phyloP scores from a whole-genome alignment of 2,797 vertebrate species.

The Anableps anableps region DNA sequence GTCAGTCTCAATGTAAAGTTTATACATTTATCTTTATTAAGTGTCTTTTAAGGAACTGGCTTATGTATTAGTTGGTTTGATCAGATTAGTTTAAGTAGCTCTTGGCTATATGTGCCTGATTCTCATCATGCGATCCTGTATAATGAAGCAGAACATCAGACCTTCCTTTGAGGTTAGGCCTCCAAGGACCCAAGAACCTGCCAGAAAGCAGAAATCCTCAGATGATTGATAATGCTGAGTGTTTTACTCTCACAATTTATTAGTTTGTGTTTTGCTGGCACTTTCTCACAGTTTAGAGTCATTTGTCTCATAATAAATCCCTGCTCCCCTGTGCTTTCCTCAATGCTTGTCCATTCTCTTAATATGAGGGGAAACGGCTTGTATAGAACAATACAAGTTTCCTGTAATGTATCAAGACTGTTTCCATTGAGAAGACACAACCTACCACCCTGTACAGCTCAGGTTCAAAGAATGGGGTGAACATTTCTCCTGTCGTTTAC shows the following conservation, averaged over 20 bases:
- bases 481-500: slow-evolving; percentile 39
- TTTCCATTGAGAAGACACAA: slow-evolving; percentile 63
- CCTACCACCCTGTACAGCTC: slow-evolving; percentile 36
- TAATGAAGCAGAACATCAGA: slow-evolving; percentile 32
- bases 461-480: slow-evolving; percentile 39
- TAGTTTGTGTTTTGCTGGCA: slow-evolving; percentile 57
- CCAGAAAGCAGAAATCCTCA: slow-evolving; percentile 36
- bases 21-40: slow-evolving; percentile 38
- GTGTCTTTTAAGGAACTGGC: slow-evolving; percentile 46
- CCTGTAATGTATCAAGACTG: slow-evolving; percentile 68
- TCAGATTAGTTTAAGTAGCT: slow-evolving; percentile 71
- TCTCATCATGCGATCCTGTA: slow-evolving; percentile 41
- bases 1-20: neutral
- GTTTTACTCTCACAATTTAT: slow-evolving; percentile 67
- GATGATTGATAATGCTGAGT: slow-evolving; percentile 58
- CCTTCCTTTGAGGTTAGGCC: slow-evolving; percentile 60
- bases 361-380: slow-evolving; percentile 74
- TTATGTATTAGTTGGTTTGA: slow-evolving; percentile 47
- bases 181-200: slow-evolving; percentile 62
- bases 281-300: slow-evolving; percentile 65
- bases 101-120: slow-evolving; percentile 57
- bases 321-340: neutral
- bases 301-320: slow-evolving; percentile 55
- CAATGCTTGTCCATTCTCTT: slow-evolving; percentile 18
- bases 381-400: slow-evolving; percentile 79